Conservation (phyloP, 2,797 vertebrate genomes). For the Pseudotriccus pelzelni region DNA sequence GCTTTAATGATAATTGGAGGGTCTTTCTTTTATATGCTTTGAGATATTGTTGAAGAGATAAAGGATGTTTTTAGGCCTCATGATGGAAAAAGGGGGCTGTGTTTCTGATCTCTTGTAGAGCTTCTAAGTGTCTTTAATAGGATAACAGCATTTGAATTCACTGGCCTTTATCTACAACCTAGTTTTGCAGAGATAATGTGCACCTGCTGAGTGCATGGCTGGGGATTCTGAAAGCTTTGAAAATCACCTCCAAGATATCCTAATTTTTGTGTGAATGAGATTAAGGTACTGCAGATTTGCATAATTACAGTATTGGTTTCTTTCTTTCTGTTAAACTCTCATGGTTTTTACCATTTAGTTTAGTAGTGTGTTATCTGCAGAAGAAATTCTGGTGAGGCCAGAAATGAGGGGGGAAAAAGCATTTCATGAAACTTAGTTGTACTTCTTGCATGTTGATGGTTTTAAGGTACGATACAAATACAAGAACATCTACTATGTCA, state of each 20-base stretch:
- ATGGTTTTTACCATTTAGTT: neutral
- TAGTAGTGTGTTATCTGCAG: neutral
- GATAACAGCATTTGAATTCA: neutral
- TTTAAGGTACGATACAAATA: neutral
- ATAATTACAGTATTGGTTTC: neutral
- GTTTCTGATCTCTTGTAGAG: neutral
- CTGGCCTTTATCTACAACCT: neutral
- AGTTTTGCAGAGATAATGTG: neutral
- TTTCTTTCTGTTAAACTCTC: rapidly evolving
- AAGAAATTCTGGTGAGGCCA: neutral
- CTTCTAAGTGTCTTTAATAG: neutral
- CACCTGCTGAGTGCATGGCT: neutral
- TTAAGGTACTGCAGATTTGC: neutral
- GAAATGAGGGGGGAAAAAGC: neutral
- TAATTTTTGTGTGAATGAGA: neutral
- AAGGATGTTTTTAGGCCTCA: neutral
- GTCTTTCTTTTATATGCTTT: neutral
- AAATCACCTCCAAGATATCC: neutral
- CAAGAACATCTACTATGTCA: neutral
- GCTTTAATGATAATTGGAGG: neutral
- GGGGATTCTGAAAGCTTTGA: neutral
- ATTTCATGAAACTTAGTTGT: neutral
- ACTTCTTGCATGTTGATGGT: neutral
- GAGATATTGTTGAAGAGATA: neutral
- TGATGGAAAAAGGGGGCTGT: neutral